Conservation (phyloP, 2,113 vertebrate genomes). For the Leucoraja erinaceus region DNA sequence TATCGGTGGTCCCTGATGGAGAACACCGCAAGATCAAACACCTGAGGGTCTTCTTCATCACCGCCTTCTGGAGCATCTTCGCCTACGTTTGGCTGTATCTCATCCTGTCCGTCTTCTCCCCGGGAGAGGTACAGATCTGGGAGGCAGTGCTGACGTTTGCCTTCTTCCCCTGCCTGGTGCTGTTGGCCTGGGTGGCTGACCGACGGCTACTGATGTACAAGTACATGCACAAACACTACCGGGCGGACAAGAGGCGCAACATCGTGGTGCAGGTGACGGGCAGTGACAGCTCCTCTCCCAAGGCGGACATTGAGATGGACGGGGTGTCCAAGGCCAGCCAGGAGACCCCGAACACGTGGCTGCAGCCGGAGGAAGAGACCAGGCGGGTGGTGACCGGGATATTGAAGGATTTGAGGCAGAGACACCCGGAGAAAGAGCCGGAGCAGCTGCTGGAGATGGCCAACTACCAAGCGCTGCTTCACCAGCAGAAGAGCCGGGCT, state of each 20-base stretch:
- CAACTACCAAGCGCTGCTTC: slow-evolving; percentile 71
- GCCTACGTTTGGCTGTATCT: slow-evolving; percentile 78
- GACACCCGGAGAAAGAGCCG: slow-evolving; percentile 59
- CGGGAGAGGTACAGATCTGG: slow-evolving; percentile 68
- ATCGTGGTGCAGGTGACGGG: slow-evolving; percentile 69
- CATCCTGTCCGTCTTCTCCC: slow-evolving; percentile 67
- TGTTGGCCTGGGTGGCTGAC: slow-evolving; percentile 75
- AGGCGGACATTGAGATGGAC: slow-evolving; percentile 71
- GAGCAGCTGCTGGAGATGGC: slow-evolving; percentile 71
- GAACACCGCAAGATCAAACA: slow-evolving; percentile 68
- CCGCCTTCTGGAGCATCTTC: slow-evolving; percentile 70
- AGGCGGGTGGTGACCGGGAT: slow-evolving; percentile 62
- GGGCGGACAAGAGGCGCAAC: slow-evolving; percentile 66
- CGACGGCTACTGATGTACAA: slow-evolving; percentile 72
- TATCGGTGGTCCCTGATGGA: slow-evolving; percentile 69
- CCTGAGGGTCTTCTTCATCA: slow-evolving; percentile 72
- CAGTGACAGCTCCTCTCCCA: no score
- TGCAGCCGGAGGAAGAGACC: slow-evolving; percentile 45
- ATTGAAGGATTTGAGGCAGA: slow-evolving; percentile 47
- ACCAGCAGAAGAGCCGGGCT: slow-evolving; percentile 74
- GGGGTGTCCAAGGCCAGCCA: slow-evolving; percentile 38
- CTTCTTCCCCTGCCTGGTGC: slow-evolving; percentile 71
- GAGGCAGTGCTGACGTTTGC: slow-evolving; percentile 72
- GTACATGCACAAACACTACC: slow-evolving; percentile 69
- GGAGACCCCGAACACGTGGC: neutral